A percentile compares a stretch with the other conserved stretches of the same genome.
These are phyloP conservation scores for Tenualosa ilisha DNA, from an alignment of 2,797 vertebrate genomes.

Conservation along the genomic window DNA sequence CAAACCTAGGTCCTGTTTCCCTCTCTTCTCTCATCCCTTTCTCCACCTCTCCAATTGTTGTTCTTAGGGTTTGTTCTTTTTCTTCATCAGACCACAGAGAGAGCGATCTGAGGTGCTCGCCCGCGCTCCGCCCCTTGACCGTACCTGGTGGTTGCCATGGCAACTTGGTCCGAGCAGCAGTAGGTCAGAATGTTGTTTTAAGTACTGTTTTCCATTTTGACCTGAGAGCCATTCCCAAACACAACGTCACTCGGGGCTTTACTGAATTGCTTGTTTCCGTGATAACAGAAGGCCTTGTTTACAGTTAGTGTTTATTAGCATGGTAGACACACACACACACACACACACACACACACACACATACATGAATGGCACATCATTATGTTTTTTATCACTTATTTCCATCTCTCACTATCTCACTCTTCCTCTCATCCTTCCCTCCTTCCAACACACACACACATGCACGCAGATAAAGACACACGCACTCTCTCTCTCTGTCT, in stretches of 20 bases:
- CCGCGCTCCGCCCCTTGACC: constrained; percentile 8
- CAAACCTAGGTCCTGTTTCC: background rate
- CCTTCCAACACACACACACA: background rate
- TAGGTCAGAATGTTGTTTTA: background rate
- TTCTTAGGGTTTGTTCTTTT: background rate
- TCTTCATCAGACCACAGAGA: background rate
- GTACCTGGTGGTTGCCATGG: constrained; percentile 28
- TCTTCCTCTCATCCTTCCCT: no score
- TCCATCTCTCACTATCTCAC: background rate
- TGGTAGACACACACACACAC: background rate
- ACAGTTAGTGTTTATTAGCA: background rate
- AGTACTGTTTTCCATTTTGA: background rate
- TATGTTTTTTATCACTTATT: background rate
- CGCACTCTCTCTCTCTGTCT: background rate
- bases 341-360: no score
- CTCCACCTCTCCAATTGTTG: background rate
- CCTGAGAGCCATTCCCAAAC: background rate
- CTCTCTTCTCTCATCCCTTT: background rate
- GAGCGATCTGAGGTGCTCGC: background rate
- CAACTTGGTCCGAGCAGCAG: constrained; percentile 6
- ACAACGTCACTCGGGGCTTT: background rate
- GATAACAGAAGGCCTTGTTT: background rate
- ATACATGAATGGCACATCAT: background rate
- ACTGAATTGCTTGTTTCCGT: background rate
- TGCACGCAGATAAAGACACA: background rate